phyloP scores from a whole-genome alignment of 2,888 invertebrate genomes.

The Tetranychus piercei region DNA sequence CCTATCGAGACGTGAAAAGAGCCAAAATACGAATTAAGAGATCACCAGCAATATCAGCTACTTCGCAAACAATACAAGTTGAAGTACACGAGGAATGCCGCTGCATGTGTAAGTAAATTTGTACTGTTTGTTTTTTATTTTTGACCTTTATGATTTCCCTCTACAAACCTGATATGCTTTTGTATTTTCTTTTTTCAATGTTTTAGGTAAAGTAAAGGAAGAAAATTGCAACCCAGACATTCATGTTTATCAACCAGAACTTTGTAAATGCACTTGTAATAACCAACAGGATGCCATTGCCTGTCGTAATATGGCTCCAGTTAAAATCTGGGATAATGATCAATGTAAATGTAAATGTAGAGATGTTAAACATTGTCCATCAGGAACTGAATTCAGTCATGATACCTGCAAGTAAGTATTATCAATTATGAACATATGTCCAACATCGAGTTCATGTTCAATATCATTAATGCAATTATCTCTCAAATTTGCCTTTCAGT shows the following conservation, averaged over 20 bases:
- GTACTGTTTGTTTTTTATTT: not conserved
- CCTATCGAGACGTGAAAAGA: conserved; percentile 3
- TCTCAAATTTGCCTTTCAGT: not conserved
- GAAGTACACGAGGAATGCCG: conserved; percentile 12
- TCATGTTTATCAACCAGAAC: not conserved
- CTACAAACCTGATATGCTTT: not conserved
- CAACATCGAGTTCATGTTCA: not conserved
- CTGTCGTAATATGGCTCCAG: not conserved
- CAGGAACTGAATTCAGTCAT: conserved; percentile 9
- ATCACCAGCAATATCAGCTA: not conserved
- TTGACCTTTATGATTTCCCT: not conserved
- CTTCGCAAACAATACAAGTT: not conserved
- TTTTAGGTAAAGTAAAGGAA: conserved; percentile 9
- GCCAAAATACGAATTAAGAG: conserved; percentile 6
- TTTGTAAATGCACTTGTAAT: conserved; percentile 5
- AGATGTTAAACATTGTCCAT: not conserved
- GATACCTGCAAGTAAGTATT: conserved; percentile 8
- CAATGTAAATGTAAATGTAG: conserved; percentile 13
- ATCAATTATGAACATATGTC: not conserved
- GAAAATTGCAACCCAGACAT: not conserved
- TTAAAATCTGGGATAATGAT: conserved; percentile 2
- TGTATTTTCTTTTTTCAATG: not conserved
- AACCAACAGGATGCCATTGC: not conserved
- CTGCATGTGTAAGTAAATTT: conserved; percentile 5
- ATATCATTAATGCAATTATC: not conserved